These are phyloP conservation scores for Temnothorax nylanderi DNA, from an alignment of 1,140 invertebrate genomes.

Conservation along the genomic window DNA sequence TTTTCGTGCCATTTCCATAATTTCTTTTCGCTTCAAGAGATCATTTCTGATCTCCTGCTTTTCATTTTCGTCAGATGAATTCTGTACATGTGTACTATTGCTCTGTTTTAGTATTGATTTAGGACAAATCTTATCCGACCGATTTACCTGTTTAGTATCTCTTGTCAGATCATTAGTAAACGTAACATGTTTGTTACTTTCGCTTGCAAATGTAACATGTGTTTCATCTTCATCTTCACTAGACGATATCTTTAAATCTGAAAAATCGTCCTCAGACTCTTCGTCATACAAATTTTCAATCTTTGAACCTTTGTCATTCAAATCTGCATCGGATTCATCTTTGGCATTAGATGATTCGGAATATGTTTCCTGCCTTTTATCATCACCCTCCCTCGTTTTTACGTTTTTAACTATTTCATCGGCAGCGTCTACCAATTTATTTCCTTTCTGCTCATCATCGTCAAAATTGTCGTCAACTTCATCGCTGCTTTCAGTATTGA, in stretches of 20 bases:
- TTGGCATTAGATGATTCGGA: background rate
- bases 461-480: background rate
- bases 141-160: constrained; percentile 26
- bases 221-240: constrained; percentile 79
- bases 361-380: background rate
- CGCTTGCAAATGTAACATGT: background rate
- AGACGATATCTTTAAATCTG: constrained; percentile 83
- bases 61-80: constrained; percentile 40
- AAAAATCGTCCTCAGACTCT: constrained; percentile 82
- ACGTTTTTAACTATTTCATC: background rate
- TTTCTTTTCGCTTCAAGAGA: constrained; percentile 83
- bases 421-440: background rate
- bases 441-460: constrained; percentile 66
- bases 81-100: constrained; percentile 53
- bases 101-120: constrained; percentile 63
- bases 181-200: constrained; percentile 51
- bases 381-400: background rate
- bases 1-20: constrained; percentile 87
- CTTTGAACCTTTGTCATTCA: constrained; percentile 66
- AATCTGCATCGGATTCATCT: constrained; percentile 62
- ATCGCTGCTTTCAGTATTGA: constrained; percentile 5
- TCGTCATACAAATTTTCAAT: constrained; percentile 57
- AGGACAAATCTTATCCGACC: constrained; percentile 11
- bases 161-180: constrained; percentile 5
- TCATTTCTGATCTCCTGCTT: constrained; percentile 77